Percentiles rank a stretch among this genome's conserved stretches.
Evolutionary conservation across 2,888 invertebrate genomes (phyloP).

Genomic region (Argyra leucocephala): DNA sequence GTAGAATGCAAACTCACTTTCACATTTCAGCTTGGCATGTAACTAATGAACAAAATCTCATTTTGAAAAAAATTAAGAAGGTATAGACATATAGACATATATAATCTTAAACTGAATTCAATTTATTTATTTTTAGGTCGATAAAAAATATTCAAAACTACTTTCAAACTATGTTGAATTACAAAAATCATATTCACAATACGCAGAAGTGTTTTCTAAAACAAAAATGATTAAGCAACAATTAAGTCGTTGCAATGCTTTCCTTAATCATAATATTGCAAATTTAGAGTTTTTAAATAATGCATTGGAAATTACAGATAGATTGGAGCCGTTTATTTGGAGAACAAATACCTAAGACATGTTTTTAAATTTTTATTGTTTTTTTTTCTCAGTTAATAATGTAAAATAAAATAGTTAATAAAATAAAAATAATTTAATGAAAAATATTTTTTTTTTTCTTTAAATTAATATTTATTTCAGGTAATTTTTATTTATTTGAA

Average conservation of each 20-base stretch:
- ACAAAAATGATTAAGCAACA: constrained; percentile 76
- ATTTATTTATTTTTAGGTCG: constrained; percentile 48
- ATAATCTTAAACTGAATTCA: neutral
- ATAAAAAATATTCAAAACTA: constrained; percentile 60
- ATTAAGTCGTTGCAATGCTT: constrained; percentile 67
- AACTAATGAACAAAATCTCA: constrained; percentile 64
- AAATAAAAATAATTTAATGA: too few relatives aligned
- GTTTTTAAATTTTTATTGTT: too few relatives aligned
- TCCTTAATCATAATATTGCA: constrained; percentile 75
- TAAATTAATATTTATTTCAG: too few relatives aligned
- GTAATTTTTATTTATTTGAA: too few relatives aligned
- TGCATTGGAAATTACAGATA: constrained; percentile 67
- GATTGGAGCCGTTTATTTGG: constrained; percentile 84
- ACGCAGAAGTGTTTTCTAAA: constrained; percentile 75
- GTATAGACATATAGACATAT: constrained; percentile 43
- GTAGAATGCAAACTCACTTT: constrained; percentile 74
- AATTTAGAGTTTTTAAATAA: constrained; percentile 78
- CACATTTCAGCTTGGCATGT: constrained; percentile 73
- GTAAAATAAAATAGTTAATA: too few relatives aligned
- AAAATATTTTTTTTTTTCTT: too few relatives aligned
- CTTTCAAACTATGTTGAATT: constrained; percentile 63
- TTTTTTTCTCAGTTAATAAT: too few relatives aligned
- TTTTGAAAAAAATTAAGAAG: constrained; percentile 68
- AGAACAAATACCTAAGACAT: constrained; percentile 50
- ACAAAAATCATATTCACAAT: constrained; percentile 74